Evolutionary conservation across 2,888 invertebrate genomes (phyloP), one percentile per base, ranked within the genome.

Genomic region (Argynnis bischoffii): DNA sequence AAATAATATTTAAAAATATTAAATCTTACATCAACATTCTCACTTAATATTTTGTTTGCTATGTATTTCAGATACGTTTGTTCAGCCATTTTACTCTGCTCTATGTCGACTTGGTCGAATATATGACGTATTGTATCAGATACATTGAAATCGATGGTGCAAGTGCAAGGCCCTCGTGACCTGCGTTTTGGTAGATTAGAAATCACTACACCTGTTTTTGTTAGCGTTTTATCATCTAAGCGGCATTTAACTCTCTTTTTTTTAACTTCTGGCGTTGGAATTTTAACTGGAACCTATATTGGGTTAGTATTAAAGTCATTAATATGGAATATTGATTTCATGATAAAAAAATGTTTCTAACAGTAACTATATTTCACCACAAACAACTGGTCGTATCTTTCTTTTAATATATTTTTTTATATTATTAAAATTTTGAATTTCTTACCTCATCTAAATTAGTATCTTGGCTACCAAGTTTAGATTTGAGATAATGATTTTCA

Each of bases 41-140:
- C 81, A 57, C 74, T 82, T 26, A 85, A 65, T 55, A 92, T 86
- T 78, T 92, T 92, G 69, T 84, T 88, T n/a, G 85, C 88, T 57
- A 92, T 90, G 72, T 86, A 85, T 74, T 89, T 92, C 61, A 90
- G 70, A 68, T 90, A 92, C 0, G 86, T 79, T 15, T 84, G 76
- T 78, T 92, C 92, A 15, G 89, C 89, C 73, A 84, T 74, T 74
- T 87, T 88, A 14, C 88, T 79, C 69, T 92, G 90, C 41, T 90
- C 88, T 5, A 82, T 80, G 70, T 90, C 89, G 0, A 92, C 90
- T 81, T 92, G 89, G 63, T 92, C 87, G 69, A 92, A 91, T 77
- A 92, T 90, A 69, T 85, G 90, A 14, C 88, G 83, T 48, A 92
- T 88, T 0, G 91, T 90, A 15, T 92, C 92, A 0, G 91, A 90